Evolutionary conservation across 2,888 invertebrate species (phyloP), one percentile per base, ranked within the genome.

Genomic region (Sepiola atlantica): DNA sequence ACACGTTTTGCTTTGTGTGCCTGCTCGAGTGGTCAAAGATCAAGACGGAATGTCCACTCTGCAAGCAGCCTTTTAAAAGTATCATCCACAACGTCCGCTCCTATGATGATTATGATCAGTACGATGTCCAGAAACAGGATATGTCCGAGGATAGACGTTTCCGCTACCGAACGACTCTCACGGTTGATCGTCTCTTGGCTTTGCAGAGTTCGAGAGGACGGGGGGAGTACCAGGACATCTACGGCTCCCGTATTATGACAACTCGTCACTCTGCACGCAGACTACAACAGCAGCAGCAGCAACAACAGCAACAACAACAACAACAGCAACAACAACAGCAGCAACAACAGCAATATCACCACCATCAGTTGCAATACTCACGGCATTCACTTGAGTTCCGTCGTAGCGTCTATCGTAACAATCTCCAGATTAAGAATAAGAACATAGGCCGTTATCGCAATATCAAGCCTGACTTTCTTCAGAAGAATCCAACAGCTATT

Each of bases 21-120:
- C 98, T 99, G 57, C 97, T 99, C 95, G 98, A 99, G 97, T 99
- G 99, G 99, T 99, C 99, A 94, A 99, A 98, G 98, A 98, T 99
- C 28, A 99, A 99, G 97, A 98, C 99, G 0, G 99, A 98, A 97
- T 99, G 99, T 97, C 99, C 99, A 0, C 97, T 99, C 0, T 99
- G 99, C 97, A 99, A 99, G 97, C 98, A 99, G 97, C 98, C 98
- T 10, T 99, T 99, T 97, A 98, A 98, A 96, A 98, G 98, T 18
- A 99, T 99, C 94, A 98, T 99, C 95, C 99, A 99, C 97, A 99
- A 99, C 98, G 98, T 99, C 10, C 98, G 98, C 95, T 98, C 99
- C 0, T 98, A 98, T 97, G 98, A 98, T 95, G 98, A 99, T 96
- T 99, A 98, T 97, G 99, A 99, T 96, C 98, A 99, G 97, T 98